Evolutionary conservation across 2,113 vertebrate genomes (phyloP).

Genomic region (Syrrhaptes paradoxus): DNA sequence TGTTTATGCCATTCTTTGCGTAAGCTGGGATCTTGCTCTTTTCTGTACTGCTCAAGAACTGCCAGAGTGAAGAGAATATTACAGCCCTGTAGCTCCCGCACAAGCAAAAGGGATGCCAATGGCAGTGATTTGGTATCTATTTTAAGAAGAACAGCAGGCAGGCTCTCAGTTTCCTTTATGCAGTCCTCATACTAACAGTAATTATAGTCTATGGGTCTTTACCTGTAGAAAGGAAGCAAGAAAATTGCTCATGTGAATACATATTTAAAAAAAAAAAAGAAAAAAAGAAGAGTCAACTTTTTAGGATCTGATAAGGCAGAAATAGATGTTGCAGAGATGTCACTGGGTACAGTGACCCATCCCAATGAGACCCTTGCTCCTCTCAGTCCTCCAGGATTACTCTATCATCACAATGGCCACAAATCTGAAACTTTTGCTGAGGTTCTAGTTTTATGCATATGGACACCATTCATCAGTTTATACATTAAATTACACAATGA

Average conservation of each 20-base stretch:
- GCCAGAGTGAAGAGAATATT: neutral
- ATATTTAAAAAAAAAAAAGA: neutral
- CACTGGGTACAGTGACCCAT: neutral
- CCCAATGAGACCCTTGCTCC: neutral
- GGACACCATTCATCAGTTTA: neutral
- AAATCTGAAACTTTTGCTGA: neutral
- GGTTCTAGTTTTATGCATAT: neutral
- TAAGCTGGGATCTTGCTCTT: neutral
- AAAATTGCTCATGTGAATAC: neutral
- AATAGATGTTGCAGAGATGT: neutral
- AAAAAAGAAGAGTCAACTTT: neutral
- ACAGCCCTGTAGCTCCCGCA: neutral
- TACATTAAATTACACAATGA: neutral
- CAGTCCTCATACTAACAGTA: neutral
- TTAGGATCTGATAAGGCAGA: neutral
- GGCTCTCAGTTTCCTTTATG: neutral
- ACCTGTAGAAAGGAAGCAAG: neutral
- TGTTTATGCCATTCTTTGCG: neutral
- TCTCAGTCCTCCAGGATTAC: neutral
- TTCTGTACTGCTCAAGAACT: neutral
- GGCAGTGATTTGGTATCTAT: neutral
- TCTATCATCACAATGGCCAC: neutral
- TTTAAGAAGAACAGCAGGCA: neutral
- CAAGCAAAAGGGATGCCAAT: neutral
- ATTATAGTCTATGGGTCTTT: neutral